A percentile compares a stretch with the other conserved stretches of the same genome.
Conservation (phyloP, 2,113 vertebrate genomes). For the Corapipo altera region DNA sequence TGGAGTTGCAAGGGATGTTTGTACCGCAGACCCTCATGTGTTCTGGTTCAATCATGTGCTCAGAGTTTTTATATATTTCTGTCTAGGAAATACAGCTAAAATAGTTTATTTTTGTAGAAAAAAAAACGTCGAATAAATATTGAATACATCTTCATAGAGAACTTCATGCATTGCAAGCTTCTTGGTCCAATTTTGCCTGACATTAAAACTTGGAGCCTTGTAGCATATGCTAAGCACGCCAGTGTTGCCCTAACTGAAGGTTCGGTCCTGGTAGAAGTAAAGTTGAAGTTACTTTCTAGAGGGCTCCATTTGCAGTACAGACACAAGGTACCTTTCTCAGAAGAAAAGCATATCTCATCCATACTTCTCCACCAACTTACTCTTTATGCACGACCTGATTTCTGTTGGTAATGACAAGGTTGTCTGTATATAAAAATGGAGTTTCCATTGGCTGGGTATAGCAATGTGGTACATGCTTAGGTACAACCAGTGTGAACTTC, state of each 20-base stretch:
- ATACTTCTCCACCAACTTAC: not conserved
- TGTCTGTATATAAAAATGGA: not conserved
- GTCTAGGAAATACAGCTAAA: not conserved
- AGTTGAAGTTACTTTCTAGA: not conserved
- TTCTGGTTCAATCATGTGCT: not conserved
- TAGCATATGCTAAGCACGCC: not conserved
- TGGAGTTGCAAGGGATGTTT: not conserved
- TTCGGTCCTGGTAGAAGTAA: not conserved
- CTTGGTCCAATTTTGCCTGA: not conserved
- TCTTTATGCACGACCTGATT: not conserved
- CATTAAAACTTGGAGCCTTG: not conserved
- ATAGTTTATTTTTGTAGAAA: not conserved
- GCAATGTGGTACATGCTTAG: not conserved
- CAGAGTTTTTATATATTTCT: not conserved
- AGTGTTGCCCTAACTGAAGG: not conserved
- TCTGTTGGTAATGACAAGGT: not conserved
- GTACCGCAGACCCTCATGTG: not conserved
- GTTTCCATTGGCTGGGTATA: not conserved
- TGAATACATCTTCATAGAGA: not conserved
- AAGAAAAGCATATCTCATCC: not conserved
- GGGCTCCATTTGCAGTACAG: not conserved
- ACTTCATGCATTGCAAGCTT: not conserved
- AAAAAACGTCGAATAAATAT: not conserved
- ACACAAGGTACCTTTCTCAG: not conserved
- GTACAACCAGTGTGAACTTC: not conserved